Evolutionary conservation across 2,113 vertebrate genomes (phyloP), one percentile per base, ranked within the genome.

Genomic region (Bos javanicus): DNA sequence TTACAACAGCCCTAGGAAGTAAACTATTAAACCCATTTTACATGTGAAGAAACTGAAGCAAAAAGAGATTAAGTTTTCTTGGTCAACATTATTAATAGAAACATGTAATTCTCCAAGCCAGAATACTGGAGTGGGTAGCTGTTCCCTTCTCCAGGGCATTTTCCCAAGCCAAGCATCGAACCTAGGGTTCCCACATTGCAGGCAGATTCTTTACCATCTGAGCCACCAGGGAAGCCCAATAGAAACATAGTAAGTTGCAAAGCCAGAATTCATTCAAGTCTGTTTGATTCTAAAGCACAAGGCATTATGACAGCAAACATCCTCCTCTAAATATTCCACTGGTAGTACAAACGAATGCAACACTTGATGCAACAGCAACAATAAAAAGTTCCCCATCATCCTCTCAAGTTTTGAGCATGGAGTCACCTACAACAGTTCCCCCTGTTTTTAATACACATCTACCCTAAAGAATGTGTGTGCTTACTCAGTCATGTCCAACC

Each of bases 1-100:
- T 95, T 92, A 78, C 7, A 54, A 92, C 17, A 94, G 48, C 2
- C 25, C 11, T 93, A 30, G 62, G 46, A 92, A 21, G 17, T 30
- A 90, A 96, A 74, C 23, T 94, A 85, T 96, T 89, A 67, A 95
- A 78, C 16, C 36, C 30, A 84, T n/a, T 96, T 86, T 96, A 76
- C 39, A 46, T 8, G 15, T 39, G 57, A 90, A 94, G 57, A 81
- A 96, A 92, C 7, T 91, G 36, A 90, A 97, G 28, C 2, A 54
- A 92, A 87, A 91, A 88, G 23, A 64, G 28, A 87, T 52, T 46
- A 67, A 33, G 19, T n/a, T 82, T 96, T 84, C 33, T 64, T 52
- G 21, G 9, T 25, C 28, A 95, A 83, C 23, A 88, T 85, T 60
- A 91, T 12, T 76, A 76, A 76, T 26, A 43, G 71, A 95, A 88